A percentile compares a stretch with the other conserved stretches of the same genome.
These are phyloP conservation scores for Trileptium ribeirensis DNA, from an alignment of 2,888 invertebrate genomes.

Conservation along the genomic window DNA sequence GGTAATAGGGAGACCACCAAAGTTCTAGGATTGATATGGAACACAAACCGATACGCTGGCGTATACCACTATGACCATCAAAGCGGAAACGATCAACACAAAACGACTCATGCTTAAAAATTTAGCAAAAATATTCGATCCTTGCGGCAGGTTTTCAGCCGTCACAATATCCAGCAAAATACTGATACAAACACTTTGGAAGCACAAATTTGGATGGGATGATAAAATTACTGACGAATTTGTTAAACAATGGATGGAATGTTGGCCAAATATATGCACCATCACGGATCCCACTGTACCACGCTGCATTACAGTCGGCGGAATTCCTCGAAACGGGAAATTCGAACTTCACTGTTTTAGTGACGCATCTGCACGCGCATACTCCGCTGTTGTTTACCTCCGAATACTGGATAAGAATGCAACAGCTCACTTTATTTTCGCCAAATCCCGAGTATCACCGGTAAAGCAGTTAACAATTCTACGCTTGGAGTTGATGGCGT, in stretches of 20 bases:
- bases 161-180: too few relatives aligned
- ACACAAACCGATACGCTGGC: too few relatives aligned
- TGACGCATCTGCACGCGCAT: slow-evolving; percentile 39
- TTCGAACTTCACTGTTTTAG: slow-evolving; percentile 27
- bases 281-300: background rate
- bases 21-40: too few relatives aligned
- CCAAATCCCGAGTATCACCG: slow-evolving; percentile 38
- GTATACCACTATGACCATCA: too few relatives aligned
- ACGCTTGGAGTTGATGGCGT: slow-evolving; percentile 23
- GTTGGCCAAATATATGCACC: background rate
- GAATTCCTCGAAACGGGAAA: background rate
- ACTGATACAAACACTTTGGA: background rate
- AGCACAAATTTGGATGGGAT: background rate
- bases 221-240: background rate
- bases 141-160: too few relatives aligned
- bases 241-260: background rate
- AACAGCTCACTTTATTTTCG: slow-evolving; percentile 22
- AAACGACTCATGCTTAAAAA: too few relatives aligned
- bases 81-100: too few relatives aligned
- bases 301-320: background rate
- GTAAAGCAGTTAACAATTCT: slow-evolving; percentile 36
- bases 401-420: background rate
- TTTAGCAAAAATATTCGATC: too few relatives aligned
- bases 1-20: too few relatives aligned
- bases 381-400: slow-evolving; percentile 35